Evolutionary conservation across 2,888 invertebrate genomes (phyloP).

Genomic region (Prosopocoilus inquinatus): DNA sequence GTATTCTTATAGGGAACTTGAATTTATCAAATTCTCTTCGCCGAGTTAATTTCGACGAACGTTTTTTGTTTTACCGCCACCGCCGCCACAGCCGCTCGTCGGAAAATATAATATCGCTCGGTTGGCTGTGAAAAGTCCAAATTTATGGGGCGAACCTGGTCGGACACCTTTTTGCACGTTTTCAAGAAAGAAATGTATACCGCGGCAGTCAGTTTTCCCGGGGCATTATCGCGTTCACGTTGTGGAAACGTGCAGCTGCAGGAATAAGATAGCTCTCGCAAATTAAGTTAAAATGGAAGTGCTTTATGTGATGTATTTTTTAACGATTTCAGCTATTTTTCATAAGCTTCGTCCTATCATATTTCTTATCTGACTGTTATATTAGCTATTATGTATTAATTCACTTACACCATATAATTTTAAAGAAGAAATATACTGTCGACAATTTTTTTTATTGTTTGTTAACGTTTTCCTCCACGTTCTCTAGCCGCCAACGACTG

Average conservation of each 20-base stretch:
- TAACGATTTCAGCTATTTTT: neutral
- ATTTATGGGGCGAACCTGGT: conserved; percentile 1
- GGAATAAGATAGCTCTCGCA: conserved; percentile 15
- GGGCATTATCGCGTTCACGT: conserved; percentile 16
- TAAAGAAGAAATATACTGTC: neutral
- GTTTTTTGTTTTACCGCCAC: too few species aligned
- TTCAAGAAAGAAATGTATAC: neutral
- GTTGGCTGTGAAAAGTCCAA: conserved; percentile 1
- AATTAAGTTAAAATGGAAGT: conserved; percentile 16
- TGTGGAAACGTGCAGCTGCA: conserved; percentile 18
- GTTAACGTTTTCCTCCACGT: too few species aligned
- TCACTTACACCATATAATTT: neutral
- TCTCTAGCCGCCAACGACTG: too few species aligned
- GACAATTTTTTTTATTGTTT: too few species aligned
- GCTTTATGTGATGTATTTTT: conserved; percentile 9
- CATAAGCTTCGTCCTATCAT: neutral
- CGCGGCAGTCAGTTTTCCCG: conserved; percentile 5
- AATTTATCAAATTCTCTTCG: too few species aligned
- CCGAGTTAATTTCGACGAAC: too few species aligned
- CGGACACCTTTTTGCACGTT: neutral
- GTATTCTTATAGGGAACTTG: too few species aligned
- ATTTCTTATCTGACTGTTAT: neutral
- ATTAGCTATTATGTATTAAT: neutral
- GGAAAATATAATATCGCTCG: neutral
- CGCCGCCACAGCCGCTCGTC: too few species aligned